Conservation (phyloP, 2,797 vertebrate genomes). For the Gallinago nigripennis region DNA sequence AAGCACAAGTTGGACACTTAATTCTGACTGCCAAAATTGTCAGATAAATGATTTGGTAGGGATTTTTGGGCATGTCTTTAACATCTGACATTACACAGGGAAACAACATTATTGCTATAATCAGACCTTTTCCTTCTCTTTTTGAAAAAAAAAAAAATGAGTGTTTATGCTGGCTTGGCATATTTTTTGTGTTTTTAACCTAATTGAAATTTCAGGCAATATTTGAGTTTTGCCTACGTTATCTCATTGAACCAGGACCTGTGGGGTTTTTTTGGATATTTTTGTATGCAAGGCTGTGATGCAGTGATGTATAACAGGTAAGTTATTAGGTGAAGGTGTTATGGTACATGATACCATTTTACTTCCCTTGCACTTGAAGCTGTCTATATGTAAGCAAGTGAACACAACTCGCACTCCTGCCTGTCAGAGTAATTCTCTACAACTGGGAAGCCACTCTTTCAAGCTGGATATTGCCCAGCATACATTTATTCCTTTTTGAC, state of each 20-base stretch:
- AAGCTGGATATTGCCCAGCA: not conserved
- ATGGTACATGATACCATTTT: not conserved
- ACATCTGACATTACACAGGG: not conserved
- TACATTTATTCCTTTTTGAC: conserved; percentile 11
- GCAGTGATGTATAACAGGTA: fast-evolving
- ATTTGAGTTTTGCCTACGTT: not conserved
- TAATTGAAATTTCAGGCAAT: not conserved
- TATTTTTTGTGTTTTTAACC: not conserved
- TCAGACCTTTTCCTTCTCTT: not conserved
- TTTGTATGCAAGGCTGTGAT: not conserved
- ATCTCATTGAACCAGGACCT: not conserved
- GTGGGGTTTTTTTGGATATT: not conserved
- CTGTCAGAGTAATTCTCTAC: not conserved
- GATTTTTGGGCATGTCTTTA: not conserved
- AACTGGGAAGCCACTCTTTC: conserved; percentile 14
- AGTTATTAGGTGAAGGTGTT: not conserved
- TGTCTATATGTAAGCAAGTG: not conserved
- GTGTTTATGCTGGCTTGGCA: not conserved
- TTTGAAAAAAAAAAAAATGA: not conserved
- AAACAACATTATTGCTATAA: not conserved
- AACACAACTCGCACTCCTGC: not conserved
- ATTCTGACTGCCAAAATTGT: not conserved
- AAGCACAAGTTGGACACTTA: not conserved
- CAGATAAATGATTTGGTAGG: fast-evolving
- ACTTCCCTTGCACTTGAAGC: not conserved